These are phyloP conservation scores for Cryptus viduatorius DNA, from an alignment of 2,888 invertebrate genomes.

Conservation along the genomic window DNA sequence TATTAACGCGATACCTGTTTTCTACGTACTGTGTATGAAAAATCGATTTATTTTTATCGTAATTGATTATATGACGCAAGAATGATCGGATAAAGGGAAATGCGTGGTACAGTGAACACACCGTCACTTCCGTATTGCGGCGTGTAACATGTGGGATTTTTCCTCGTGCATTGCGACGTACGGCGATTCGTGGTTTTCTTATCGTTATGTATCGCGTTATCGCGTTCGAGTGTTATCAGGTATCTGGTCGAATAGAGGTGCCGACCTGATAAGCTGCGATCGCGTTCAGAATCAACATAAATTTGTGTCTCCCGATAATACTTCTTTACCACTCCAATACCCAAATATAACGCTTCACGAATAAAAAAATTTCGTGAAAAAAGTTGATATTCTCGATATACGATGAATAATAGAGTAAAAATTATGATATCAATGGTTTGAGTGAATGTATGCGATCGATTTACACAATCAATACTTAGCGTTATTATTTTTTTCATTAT, in stretches of 20 bases:
- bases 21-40: neutral
- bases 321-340: neutral
- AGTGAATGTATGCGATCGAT: no score
- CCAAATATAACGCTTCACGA: neutral
- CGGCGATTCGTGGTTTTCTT: neutral
- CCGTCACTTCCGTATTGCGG: neutral
- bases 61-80: conserved; percentile 10
- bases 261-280: conserved; percentile 29
- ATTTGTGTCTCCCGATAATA: neutral
- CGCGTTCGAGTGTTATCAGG: conserved; percentile 32
- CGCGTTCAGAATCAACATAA: neutral
- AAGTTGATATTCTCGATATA: no score
- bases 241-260: conserved; percentile 29
- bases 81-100: neutral
- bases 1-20: neutral
- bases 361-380: no score
- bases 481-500: no score
- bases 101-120: neutral
- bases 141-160: neutral
- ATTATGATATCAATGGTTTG: no score
- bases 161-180: no score
- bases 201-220: conserved; percentile 40
- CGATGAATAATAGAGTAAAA: no score
- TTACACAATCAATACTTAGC: no score
- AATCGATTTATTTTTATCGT: neutral